Evolutionary conservation across 2,113 vertebrate species (phyloP).

Genomic region (Struthio camelus): DNA sequence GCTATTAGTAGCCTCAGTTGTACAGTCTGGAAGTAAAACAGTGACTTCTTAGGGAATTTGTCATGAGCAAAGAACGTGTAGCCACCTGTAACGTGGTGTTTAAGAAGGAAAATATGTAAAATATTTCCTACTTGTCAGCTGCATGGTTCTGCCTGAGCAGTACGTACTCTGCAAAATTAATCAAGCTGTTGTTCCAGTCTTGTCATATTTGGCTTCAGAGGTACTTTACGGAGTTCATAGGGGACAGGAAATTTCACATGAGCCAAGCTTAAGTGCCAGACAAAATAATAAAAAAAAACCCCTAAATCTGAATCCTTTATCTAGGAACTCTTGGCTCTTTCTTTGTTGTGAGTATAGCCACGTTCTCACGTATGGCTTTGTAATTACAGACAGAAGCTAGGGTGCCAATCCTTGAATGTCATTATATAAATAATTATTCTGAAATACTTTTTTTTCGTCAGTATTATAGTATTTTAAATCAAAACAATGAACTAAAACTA

Average conservation of each 20-base stretch:
- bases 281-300: neutral
- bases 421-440: neutral
- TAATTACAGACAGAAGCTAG: neutral
- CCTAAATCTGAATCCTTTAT: neutral
- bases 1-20: neutral
- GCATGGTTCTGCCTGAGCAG: neutral
- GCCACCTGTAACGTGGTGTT: neutral
- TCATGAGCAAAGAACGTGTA: neutral
- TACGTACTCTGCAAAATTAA: neutral
- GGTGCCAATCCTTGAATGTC: neutral
- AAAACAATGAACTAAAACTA: neutral
- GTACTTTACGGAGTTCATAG: neutral
- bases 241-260: neutral
- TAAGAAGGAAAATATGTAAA: neutral
- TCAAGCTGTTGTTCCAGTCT: accelerated
- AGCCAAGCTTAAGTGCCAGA: neutral
- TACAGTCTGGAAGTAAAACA: neutral
- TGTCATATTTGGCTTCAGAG: neutral
- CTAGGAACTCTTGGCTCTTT: neutral
- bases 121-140: neutral
- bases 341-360: neutral
- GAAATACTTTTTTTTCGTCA: neutral
- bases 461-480: neutral
- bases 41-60: neutral
- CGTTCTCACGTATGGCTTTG: accelerated